Conservation (phyloP, 2,888 invertebrate species). For the Lepidochitona cinerea region DNA sequence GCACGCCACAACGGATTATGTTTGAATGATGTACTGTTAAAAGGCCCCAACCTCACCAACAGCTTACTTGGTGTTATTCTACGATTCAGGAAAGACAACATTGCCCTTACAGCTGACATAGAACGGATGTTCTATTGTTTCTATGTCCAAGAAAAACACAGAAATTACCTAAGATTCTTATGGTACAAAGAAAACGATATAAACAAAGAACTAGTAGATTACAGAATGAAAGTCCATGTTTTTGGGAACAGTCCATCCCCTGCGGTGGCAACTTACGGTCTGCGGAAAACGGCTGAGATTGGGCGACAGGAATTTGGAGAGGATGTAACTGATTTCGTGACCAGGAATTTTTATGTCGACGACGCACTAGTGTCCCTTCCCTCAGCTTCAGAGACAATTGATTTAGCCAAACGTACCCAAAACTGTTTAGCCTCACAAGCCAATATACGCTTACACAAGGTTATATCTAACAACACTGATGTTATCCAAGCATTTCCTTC, state of each 20-base stretch:
- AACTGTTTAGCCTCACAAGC: background rate
- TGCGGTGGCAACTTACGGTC: conserved; percentile 16
- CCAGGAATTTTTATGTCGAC: conserved; percentile 19
- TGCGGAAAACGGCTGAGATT: conserved; percentile 8
- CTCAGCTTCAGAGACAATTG: background rate
- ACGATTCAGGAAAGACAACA: conserved; percentile 27
- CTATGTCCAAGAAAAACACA: conserved; percentile 14
- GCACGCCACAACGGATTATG: conserved; percentile 14
- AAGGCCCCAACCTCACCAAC: conserved; percentile 31
- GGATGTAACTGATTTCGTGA: conserved; percentile 16
- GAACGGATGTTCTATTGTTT: conserved; percentile 27
- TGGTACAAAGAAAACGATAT: conserved; percentile 20
- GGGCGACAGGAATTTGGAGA: too few relatives aligned
- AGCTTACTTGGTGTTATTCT: conserved; percentile 26
- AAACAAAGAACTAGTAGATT: conserved; percentile 11
- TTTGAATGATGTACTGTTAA: conserved; percentile 26
- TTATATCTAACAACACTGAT: conserved; percentile 11
- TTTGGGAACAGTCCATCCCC: conserved; percentile 23
- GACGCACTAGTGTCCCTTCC: conserved; percentile 16
- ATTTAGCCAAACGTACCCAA: conserved; percentile 13
- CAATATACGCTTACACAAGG: conserved; percentile 15
- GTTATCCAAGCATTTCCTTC: conserved; percentile 18
- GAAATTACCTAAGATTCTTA: conserved; percentile 19
- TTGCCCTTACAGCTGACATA: conserved; percentile 26
- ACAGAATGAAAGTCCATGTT: conserved; percentile 20